Percentiles rank a stretch among this genome's conserved stretches.
Conservation (phyloP, 2,888 invertebrate genomes). For the Stenotaenia linearis region DNA sequence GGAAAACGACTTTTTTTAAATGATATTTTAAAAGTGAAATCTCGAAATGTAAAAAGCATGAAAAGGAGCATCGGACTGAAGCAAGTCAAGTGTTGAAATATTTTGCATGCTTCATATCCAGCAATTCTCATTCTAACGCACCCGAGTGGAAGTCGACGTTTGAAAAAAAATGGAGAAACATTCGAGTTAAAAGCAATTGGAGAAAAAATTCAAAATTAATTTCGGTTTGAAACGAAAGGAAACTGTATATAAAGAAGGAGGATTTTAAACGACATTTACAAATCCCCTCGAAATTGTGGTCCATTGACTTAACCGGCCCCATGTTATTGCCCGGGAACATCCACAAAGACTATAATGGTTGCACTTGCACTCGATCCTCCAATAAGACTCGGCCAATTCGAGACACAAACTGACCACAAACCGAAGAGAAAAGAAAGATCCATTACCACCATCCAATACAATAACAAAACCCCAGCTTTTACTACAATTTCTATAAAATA, state of each 20-base stretch:
- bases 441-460: slow-evolving; percentile 10
- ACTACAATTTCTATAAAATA: not conserved
- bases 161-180: not conserved
- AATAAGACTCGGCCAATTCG: not conserved
- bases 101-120: slow-evolving; percentile 1
- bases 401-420: slow-evolving; percentile 14
- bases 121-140: not conserved
- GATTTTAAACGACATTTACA: not conserved
- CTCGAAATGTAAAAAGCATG: no score
- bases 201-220: not conserved
- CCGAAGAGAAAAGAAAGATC: slow-evolving; percentile 3
- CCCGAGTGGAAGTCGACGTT: not conserved
- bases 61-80: no score
- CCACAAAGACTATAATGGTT: slow-evolving; percentile 1
- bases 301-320: not conserved
- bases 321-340: not conserved
- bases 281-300: not conserved
- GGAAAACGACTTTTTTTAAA: no score
- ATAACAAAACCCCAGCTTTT: not conserved
- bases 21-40: no score
- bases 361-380: not conserved
- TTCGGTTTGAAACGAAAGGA: not conserved
- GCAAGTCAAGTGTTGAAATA: not conserved
- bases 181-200: not conserved
- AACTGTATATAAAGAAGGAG: not conserved